These are phyloP conservation scores for Alloscopus bannaensis DNA, from an alignment of 2,888 invertebrate species.

Conservation along the genomic window DNA sequence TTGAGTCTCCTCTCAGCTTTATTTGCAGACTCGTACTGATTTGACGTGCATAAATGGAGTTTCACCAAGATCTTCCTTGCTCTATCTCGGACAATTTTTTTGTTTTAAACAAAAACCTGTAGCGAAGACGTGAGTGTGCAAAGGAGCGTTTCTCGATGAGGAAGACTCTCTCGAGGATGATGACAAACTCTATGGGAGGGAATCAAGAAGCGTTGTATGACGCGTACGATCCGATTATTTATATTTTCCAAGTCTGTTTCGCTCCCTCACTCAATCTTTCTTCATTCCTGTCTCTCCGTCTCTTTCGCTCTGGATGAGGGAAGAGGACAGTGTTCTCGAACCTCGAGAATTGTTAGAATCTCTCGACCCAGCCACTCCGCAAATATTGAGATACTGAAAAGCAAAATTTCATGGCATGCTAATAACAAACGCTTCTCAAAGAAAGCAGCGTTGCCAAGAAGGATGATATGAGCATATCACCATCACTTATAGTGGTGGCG, in stretches of 20 bases:
- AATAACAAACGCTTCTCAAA: neutral
- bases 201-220: conserved; percentile 36
- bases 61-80: conserved; percentile 1
- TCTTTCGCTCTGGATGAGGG: conserved; percentile 28
- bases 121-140: neutral
- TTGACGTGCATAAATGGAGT: conserved; percentile 39
- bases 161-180: too few species aligned
- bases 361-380: conserved; percentile 8
- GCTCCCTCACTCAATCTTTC: too few species aligned
- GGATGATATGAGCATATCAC: neutral
- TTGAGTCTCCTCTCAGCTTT: too few species aligned
- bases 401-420: conserved; percentile 27
- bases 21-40: too few species aligned
- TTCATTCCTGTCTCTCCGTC: conserved; percentile 14
- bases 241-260: too few species aligned
- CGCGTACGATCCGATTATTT: conserved; percentile 46
- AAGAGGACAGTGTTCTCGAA: conserved; percentile 24
- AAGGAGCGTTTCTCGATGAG: conserved; percentile 3
- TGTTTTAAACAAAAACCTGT: neutral
- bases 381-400: conserved; percentile 12
- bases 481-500: neutral
- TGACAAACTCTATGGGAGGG: conserved; percentile 44
- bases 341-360: conserved; percentile 37
- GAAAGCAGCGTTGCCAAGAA: neutral
- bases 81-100: too few species aligned